Conservation (phyloP, 1,140 invertebrate genomes). For the Rhynchophorus ferrugineus region DNA sequence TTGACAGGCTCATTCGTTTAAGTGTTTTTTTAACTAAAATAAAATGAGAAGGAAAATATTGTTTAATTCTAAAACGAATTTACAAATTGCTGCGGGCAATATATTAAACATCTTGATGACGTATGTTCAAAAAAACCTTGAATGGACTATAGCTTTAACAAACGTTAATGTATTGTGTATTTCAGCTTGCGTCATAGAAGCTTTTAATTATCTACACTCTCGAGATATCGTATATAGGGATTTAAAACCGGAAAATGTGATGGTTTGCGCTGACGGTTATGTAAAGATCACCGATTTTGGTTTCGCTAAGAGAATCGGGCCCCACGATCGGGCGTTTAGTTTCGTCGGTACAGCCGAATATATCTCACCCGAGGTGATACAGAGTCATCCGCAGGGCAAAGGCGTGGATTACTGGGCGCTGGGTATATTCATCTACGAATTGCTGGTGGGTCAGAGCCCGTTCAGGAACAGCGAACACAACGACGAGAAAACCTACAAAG, state of each 20-base stretch:
- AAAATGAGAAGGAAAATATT: too few relatives aligned
- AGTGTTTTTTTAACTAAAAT: too few relatives aligned
- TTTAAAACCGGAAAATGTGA: constrained; percentile 91
- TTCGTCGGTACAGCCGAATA: constrained; percentile 95
- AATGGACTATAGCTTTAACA: too few relatives aligned
- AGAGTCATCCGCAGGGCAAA: constrained; percentile 87
- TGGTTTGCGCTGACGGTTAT: constrained; percentile 80
- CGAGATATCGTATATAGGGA: constrained; percentile 87
- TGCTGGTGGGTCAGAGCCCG: constrained; percentile 88
- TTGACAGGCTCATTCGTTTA: too few relatives aligned
- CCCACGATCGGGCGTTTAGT: constrained; percentile 85
- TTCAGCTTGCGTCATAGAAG: constrained; percentile 84
- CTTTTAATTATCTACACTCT: constrained; percentile 82
- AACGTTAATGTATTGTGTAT: too few relatives aligned
- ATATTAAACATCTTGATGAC: too few relatives aligned
- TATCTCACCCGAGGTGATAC: constrained; percentile 87
- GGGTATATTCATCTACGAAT: constrained; percentile 87
- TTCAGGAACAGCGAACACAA: constrained; percentile 77
- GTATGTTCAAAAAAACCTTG: too few relatives aligned
- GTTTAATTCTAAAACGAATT: too few relatives aligned
- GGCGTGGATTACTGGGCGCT: constrained; percentile 93
- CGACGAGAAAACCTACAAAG: constrained; percentile 96
- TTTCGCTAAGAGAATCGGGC: constrained; percentile 84
- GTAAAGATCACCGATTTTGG: constrained; percentile 97
- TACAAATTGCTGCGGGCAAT: too few relatives aligned